phyloP scores from a whole-genome alignment of 2,113 vertebrate genomes.

The Oncorhynchus masou region DNA sequence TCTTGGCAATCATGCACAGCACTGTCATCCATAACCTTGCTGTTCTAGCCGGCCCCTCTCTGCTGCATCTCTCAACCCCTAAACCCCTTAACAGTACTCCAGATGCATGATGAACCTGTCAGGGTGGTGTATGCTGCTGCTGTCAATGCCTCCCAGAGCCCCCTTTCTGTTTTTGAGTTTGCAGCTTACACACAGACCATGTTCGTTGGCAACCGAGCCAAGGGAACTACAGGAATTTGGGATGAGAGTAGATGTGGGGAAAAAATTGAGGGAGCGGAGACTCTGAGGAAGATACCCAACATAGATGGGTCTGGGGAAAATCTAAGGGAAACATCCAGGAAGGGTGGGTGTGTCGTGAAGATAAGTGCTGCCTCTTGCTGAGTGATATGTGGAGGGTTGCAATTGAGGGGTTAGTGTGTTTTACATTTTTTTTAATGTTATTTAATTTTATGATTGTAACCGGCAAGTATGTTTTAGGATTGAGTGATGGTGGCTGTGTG shows the following conservation, averaged over 20 bases:
- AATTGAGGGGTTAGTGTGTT: background rate
- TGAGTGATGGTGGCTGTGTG: background rate
- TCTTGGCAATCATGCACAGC: background rate
- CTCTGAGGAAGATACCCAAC: background rate
- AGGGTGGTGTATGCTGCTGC: background rate
- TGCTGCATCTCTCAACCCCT: background rate
- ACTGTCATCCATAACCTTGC: background rate
- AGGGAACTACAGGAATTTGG: constrained; percentile 18
- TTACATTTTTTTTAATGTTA: constrained; percentile 4
- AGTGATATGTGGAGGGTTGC: background rate
- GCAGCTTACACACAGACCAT: background rate
- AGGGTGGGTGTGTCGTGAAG: background rate
- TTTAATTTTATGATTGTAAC: constrained; percentile 10
- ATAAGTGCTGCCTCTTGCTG: background rate
- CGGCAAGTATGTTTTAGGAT: constrained; percentile 8
- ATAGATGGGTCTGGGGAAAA: background rate
- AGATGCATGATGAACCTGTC: background rate
- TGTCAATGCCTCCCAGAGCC: constrained; percentile 1
- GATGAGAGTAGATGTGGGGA: background rate
- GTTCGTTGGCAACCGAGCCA: background rate
- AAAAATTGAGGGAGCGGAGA: constrained; percentile 5
- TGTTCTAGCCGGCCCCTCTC: background rate
- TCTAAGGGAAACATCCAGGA: background rate
- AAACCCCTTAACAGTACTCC: background rate
- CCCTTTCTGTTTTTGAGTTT: background rate